Conservation (phyloP, 2,888 invertebrate species). For the Limenitis camilla region DNA sequence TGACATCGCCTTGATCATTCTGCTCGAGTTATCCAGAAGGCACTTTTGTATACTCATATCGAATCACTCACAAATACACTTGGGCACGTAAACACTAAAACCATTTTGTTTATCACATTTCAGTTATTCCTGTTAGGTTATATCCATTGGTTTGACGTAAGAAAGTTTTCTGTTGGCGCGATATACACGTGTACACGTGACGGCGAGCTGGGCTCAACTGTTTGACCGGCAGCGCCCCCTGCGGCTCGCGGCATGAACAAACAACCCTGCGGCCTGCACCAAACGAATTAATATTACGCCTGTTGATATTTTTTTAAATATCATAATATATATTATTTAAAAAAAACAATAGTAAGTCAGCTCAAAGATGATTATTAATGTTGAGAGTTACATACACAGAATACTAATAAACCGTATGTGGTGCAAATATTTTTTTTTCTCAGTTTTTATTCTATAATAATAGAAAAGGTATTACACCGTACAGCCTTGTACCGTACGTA, state of each 20-base stretch:
- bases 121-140: slow-evolving; percentile 62
- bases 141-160: slow-evolving; percentile 74
- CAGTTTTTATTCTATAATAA: too few relatives aligned
- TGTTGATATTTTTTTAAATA: too few relatives aligned
- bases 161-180: slow-evolving; percentile 55
- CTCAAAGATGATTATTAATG: too few relatives aligned
- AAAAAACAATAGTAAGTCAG: too few relatives aligned
- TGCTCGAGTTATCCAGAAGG: slow-evolving; percentile 69
- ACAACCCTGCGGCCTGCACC: slow-evolving; percentile 13
- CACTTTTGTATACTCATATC: slow-evolving; percentile 72
- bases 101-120: slow-evolving; percentile 54
- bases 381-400: too few relatives aligned
- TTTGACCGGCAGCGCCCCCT: slow-evolving; percentile 39
- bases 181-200: slow-evolving; percentile 38
- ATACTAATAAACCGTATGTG: too few relatives aligned
- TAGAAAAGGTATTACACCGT: too few relatives aligned
- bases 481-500: too few relatives aligned
- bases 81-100: slow-evolving; percentile 41
- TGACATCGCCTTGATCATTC: slow-evolving; percentile 72
- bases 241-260: slow-evolving; percentile 12
- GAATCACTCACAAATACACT: slow-evolving; percentile 58
- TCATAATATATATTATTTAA: too few relatives aligned
- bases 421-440: too few relatives aligned
- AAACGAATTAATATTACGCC: neutral
- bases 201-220: slow-evolving; percentile 21